Evolutionary conservation across 2,797 vertebrate species (phyloP).

Genomic region (Avahi laniger): DNA sequence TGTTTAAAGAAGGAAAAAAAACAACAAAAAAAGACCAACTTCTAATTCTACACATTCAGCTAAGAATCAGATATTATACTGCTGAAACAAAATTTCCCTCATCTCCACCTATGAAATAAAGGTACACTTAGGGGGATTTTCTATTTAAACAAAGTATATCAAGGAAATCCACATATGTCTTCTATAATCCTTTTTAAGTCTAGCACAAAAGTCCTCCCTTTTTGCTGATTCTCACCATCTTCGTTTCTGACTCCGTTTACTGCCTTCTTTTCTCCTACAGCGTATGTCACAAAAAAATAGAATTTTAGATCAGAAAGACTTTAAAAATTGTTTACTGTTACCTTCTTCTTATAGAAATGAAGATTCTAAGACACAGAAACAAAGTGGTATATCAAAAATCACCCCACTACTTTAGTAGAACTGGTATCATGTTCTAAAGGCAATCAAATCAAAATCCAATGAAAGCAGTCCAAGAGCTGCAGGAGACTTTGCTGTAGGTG

Average conservation of each 20-base stretch:
- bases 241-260: background rate
- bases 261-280: background rate
- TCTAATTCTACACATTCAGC: background rate
- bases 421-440: background rate
- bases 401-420: background rate
- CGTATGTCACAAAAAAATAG: background rate
- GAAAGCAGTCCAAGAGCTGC: background rate
- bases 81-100: background rate
- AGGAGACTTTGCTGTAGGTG: background rate
- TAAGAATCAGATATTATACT: background rate
- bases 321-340: background rate
- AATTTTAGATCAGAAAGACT: conserved; percentile 24
- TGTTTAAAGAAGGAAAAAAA: background rate
- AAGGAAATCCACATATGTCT: background rate
- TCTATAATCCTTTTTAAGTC: background rate
- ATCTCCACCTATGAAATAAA: background rate
- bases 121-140: background rate
- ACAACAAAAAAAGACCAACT: background rate
- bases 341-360: conserved; percentile 15
- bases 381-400: background rate
- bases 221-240: background rate
- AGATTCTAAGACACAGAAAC: background rate
- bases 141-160: background rate
- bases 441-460: background rate
- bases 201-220: background rate